phyloP scores from a whole-genome alignment of 2,113 vertebrate species.

The Prionailurus viverrinus region DNA sequence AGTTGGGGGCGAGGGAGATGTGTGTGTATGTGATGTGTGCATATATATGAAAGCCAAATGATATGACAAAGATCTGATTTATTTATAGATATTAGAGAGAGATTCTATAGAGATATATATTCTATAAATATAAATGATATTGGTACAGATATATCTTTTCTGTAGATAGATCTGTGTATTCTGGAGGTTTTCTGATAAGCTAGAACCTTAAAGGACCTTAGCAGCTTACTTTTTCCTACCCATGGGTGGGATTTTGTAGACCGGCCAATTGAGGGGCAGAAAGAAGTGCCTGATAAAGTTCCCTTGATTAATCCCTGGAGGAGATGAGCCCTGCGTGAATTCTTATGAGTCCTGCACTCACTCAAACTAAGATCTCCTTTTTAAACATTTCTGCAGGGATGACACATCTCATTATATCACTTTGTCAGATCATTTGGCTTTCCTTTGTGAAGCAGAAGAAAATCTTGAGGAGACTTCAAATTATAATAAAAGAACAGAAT shows the following conservation, averaged over 20 bases:
- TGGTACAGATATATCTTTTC: background rate
- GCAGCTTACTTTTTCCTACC: background rate
- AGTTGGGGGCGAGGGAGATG: background rate
- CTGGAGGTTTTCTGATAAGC: background rate
- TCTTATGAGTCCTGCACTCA: background rate
- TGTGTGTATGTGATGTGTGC: background rate
- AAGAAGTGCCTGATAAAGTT: background rate
- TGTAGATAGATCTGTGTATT: background rate
- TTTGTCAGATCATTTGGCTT: slow-evolving; percentile 10
- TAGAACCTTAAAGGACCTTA: background rate
- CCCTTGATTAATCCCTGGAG: background rate
- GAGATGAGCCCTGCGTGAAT: background rate
- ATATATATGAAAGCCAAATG: background rate
- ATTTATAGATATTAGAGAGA: background rate
- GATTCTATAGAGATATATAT: background rate
- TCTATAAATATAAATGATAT: background rate
- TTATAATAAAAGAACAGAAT: background rate
- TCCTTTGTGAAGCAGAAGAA: background rate
- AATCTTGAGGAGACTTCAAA: background rate
- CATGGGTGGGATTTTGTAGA: background rate
- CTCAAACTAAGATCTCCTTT: background rate
- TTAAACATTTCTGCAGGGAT: background rate
- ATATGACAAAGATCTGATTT: background rate
- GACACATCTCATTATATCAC: background rate
- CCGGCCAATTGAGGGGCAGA: background rate